Evolutionary conservation across 2,888 invertebrate species (phyloP), one percentile per base, ranked within the genome.

Genomic region (Abrostola tripartita): DNA sequence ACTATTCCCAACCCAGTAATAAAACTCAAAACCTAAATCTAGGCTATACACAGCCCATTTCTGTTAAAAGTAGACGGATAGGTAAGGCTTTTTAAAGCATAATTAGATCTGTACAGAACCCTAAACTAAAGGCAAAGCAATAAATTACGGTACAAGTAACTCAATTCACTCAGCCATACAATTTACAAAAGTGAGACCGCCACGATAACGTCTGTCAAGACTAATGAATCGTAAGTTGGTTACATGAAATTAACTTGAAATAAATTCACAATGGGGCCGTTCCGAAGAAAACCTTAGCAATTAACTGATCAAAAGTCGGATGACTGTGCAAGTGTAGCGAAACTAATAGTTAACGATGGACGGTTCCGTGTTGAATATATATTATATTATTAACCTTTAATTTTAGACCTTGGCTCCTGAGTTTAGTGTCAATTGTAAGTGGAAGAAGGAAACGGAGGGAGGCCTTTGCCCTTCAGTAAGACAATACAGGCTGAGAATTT

Each of bases 181-280:
- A 71, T 71, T 78, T 76, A 72, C 76, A 68, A 73, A 79, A 70
- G 70, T 70, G 42, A 74, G 59, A 72, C 63, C 47, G 40, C n/a
- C 49, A 35, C 79, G 76, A 79, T 79, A 79, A 78, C 71, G 78
- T 71, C 79, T 61, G 78, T 79, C 76, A 76, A 64, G 62, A 64
- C 63, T 78, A 78, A 78, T 78, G 74, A 78, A 68, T 63, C 67
- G 73, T 64, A 44, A 62, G 61, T 65, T 24, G 57, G 68, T 74
- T 64, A 68, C 62, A 66, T 61, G 71, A 66, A 81, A 66, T 75
- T 74, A 70, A 76, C 66, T 71, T 71, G 61, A 74, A 81, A 76
- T 81, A 68, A 78, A 78, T 74, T 70, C 69, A 62, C 51, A 71
- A 69, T 68, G 71, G 67, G 44, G 53, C 61, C 36, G 65, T 44